These are phyloP conservation scores for Pilophorus perplexus DNA, from an alignment of 2,888 invertebrate genomes.

Conservation along the genomic window DNA sequence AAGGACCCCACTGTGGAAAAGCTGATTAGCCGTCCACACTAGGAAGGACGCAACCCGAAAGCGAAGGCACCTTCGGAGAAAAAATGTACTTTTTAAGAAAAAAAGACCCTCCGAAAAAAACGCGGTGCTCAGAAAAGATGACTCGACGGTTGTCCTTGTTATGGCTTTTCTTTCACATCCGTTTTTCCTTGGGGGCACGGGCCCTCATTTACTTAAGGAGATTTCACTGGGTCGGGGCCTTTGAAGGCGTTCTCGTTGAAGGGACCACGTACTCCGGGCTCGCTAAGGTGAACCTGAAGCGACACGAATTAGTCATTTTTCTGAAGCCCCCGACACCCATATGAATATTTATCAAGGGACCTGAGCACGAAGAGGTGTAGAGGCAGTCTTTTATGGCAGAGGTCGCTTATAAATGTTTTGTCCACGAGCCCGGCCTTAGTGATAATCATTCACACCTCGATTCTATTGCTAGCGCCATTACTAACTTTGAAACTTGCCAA, in stretches of 20 bases:
- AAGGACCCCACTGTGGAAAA: not conserved
- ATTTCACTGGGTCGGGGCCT: conserved; percentile 14
- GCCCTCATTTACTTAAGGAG: conserved; percentile 34
- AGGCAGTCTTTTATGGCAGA: too few relatives aligned
- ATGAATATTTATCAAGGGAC: not conserved
- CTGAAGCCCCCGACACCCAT: not conserved
- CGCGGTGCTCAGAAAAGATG: conserved; percentile 1
- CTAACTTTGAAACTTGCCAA: too few relatives aligned
- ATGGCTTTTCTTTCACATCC: conserved; percentile 26
- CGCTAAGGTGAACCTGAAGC: too few relatives aligned
- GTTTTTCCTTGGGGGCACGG: conserved; percentile 33
- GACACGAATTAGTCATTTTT: not conserved
- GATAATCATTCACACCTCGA: too few relatives aligned
- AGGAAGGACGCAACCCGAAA: not conserved
- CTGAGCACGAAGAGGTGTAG: not conserved
- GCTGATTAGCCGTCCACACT: not conserved
- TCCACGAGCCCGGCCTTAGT: too few relatives aligned
- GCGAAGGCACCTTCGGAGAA: not conserved
- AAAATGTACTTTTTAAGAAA: not conserved
- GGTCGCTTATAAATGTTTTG: not conserved
- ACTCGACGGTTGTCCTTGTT: conserved; percentile 36
- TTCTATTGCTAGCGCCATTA: too few relatives aligned
- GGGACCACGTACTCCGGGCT: not conserved
- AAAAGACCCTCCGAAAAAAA: not conserved
- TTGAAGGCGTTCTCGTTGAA: not conserved